phyloP scores from a whole-genome alignment of 2,888 invertebrate species.

The Gibbula magus region DNA sequence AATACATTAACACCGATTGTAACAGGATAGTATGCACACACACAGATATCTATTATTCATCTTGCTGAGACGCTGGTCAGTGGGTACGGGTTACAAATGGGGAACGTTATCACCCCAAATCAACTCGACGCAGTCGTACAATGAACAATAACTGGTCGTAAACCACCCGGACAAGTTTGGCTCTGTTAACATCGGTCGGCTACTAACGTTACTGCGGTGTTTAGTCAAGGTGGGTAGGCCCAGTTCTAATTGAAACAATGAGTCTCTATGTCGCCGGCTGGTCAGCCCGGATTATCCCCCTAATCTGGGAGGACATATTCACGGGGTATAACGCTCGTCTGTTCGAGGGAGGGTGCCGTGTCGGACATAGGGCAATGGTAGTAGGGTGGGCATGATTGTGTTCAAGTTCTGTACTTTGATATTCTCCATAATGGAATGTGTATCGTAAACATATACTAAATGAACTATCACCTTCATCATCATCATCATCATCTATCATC shows the following conservation, averaged over 20 bases:
- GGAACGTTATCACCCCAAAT: not conserved
- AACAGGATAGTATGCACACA: not conserved
- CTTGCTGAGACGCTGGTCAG: not conserved
- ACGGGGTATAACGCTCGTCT: not conserved
- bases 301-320: not conserved
- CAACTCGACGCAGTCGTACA: not conserved
- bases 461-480: no score
- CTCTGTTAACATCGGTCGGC: not conserved
- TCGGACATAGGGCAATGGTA: no score
- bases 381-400: no score
- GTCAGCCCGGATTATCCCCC: not conserved
- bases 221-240: not conserved
- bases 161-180: not conserved
- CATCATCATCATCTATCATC: no score
- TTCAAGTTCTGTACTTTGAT: no score
- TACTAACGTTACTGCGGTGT: not conserved
- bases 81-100: not conserved
- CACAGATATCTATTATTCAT: not conserved
- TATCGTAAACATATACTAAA: no score
- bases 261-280: not conserved
- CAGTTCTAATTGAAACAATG: slow-evolving; percentile 1
- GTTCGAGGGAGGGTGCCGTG: not conserved
- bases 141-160: not conserved
- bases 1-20: not conserved
- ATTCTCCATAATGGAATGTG: no score